phyloP scores from a whole-genome alignment of 2,888 invertebrate species.

The Cerceris ruficornis region DNA sequence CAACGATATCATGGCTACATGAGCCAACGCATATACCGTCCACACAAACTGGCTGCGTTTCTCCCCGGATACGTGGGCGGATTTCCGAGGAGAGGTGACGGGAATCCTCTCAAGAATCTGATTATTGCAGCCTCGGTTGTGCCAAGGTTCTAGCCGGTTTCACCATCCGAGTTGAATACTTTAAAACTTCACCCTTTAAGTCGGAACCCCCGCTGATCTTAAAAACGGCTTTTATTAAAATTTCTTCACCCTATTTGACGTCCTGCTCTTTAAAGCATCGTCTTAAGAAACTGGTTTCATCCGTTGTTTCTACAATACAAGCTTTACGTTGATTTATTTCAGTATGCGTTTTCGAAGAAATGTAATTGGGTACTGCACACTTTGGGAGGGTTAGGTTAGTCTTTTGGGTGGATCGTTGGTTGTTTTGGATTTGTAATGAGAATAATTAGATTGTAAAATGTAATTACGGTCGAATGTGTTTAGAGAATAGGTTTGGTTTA shows the following conservation, averaged over 20 bases:
- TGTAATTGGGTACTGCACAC: too few species aligned
- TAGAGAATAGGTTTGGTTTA: too few species aligned
- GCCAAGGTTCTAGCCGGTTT: slow-evolving; percentile 57
- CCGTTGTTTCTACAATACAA: too few species aligned
- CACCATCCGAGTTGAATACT: slow-evolving; percentile 64
- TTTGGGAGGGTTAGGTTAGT: too few species aligned
- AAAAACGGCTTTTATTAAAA: slow-evolving; percentile 69
- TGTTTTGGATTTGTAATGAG: too few species aligned
- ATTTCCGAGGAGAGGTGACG: slow-evolving; percentile 34
- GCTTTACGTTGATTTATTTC: too few species aligned
- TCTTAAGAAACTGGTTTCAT: not conserved
- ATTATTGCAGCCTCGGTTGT: slow-evolving; percentile 75
- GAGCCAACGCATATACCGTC: not conserved
- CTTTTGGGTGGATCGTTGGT: too few species aligned
- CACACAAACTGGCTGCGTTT: not conserved
- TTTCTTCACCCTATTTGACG: slow-evolving; percentile 47
- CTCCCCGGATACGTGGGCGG: slow-evolving; percentile 29
- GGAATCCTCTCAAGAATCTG: slow-evolving; percentile 73
- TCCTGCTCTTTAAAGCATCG: not conserved
- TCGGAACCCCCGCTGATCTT: slow-evolving; percentile 46
- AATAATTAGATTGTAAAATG: too few species aligned
- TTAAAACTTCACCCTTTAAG: slow-evolving; percentile 66
- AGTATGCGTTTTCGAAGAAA: too few species aligned
- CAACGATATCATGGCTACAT: not conserved
- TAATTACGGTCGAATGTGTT: too few species aligned